phyloP scores from a whole-genome alignment of 2,888 invertebrate genomes.

The Apamea epomidion region DNA sequence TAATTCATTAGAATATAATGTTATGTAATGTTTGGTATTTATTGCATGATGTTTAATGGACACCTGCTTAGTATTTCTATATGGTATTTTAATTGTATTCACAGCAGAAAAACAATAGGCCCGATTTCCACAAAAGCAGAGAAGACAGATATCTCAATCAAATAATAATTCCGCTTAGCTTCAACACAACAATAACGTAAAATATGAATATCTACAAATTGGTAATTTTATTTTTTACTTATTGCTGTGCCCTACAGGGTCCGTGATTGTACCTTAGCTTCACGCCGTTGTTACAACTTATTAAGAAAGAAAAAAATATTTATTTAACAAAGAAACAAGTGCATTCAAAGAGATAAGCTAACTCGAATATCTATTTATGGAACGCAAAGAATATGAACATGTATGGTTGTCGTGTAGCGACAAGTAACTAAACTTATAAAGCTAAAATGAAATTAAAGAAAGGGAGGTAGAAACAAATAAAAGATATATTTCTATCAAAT shows the following conservation, averaged over 20 bases:
- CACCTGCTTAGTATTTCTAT: neutral
- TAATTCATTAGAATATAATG: conserved; percentile 41
- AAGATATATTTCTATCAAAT: too few relatives aligned
- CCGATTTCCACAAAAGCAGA: neutral
- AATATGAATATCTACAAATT: neutral
- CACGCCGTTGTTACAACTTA: neutral
- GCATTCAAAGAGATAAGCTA: neutral
- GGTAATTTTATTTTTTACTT: too few relatives aligned
- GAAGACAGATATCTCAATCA: too few relatives aligned
- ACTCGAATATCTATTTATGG: neutral
- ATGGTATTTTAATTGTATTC: neutral
- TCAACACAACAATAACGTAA: neutral
- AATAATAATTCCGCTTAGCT: too few relatives aligned
- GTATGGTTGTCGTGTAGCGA: too few relatives aligned
- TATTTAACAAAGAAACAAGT: neutral
- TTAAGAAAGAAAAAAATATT: neutral
- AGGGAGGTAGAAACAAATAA: too few relatives aligned
- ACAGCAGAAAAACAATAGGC: neutral
- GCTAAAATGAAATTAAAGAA: too few relatives aligned
- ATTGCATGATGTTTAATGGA: neutral
- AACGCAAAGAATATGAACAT: neutral
- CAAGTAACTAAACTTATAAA: too few relatives aligned
- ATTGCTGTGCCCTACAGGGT: too few relatives aligned
- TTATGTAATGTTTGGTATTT: conserved; percentile 3
- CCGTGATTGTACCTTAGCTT: neutral